Evolutionary conservation across 2,888 invertebrate genomes (phyloP).

Genomic region (Lymantria monacha): DNA sequence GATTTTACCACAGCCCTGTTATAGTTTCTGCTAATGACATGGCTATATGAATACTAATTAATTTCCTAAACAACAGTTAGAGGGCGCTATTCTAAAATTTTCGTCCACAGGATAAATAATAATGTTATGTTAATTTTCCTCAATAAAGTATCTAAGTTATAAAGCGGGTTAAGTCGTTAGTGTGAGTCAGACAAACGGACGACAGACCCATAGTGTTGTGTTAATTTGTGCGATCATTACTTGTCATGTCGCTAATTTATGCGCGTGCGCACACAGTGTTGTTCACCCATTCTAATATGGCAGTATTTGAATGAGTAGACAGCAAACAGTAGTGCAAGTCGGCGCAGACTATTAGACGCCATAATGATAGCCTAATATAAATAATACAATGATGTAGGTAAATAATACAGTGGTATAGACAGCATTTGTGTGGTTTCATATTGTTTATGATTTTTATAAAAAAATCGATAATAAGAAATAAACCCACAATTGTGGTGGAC

Average conservation of each 20-base stretch:
- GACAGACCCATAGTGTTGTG: conserved; percentile 49
- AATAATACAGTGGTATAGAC: too few species aligned
- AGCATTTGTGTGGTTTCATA: too few species aligned
- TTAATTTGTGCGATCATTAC: conserved; percentile 55
- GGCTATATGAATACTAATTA: background rate
- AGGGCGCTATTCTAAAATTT: conserved; percentile 16
- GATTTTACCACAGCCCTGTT: too few species aligned
- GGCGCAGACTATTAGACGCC: conserved; percentile 1
- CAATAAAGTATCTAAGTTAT: conserved; percentile 8
- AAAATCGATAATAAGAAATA: too few species aligned
- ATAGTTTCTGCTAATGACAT: too few species aligned
- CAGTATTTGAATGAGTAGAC: conserved; percentile 6
- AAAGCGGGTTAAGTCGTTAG: conserved; percentile 31
- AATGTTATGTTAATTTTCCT: conserved; percentile 25
- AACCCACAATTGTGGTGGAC: too few species aligned
- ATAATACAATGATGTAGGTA: too few species aligned
- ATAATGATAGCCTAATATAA: background rate
- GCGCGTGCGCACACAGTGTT: conserved; percentile 39
- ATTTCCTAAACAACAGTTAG: conserved; percentile 11
- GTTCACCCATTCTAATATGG: conserved; percentile 34
- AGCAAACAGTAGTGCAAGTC: conserved; percentile 17
- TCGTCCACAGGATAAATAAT: conserved; percentile 8
- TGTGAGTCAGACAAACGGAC: conserved; percentile 48
- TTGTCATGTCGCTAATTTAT: conserved; percentile 32
- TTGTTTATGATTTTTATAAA: too few species aligned